Conservation (phyloP, 2,113 vertebrate genomes). For the Dicentrarchus labrax region DNA sequence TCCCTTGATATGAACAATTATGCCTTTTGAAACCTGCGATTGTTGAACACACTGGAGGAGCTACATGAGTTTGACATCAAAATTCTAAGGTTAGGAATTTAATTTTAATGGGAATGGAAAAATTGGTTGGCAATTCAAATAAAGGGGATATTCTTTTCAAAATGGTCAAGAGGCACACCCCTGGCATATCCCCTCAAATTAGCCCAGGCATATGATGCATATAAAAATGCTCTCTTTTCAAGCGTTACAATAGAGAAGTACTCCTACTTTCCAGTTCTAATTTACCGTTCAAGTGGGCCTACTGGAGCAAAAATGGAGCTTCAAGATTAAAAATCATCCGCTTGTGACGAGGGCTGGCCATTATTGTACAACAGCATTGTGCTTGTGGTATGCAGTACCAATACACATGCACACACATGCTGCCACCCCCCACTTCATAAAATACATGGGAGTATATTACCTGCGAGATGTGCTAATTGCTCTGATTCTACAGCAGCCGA, state of each 20-base stretch:
- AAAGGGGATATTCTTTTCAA: neutral
- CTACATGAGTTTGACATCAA: neutral
- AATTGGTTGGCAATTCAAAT: neutral
- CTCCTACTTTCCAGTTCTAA: slow-evolving; percentile 28
- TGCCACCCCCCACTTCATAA: neutral
- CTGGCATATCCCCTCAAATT: neutral
- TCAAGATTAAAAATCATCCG: slow-evolving; percentile 28
- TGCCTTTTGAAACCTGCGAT: neutral
- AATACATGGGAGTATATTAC: neutral
- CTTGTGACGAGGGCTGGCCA: slow-evolving; percentile 33
- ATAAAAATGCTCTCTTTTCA: slow-evolving; percentile 7
- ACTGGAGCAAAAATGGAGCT: slow-evolving; percentile 19
- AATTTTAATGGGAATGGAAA: neutral
- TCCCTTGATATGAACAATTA: neutral
- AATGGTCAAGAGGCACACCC: neutral
- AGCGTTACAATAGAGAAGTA: slow-evolving; percentile 29
- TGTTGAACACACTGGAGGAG: too few relatives aligned
- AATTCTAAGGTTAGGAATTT: neutral
- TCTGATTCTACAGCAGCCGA: slow-evolving; percentile 2
- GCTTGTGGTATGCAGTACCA: neutral
- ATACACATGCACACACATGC: neutral
- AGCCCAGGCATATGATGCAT: neutral
- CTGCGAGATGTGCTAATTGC: slow-evolving; percentile 24
- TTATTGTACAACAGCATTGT: slow-evolving; percentile 28
- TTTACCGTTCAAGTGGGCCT: slow-evolving; percentile 41